Evolutionary conservation across 1,140 invertebrate species (phyloP).

Genomic region (Bathynomus jamesi): DNA sequence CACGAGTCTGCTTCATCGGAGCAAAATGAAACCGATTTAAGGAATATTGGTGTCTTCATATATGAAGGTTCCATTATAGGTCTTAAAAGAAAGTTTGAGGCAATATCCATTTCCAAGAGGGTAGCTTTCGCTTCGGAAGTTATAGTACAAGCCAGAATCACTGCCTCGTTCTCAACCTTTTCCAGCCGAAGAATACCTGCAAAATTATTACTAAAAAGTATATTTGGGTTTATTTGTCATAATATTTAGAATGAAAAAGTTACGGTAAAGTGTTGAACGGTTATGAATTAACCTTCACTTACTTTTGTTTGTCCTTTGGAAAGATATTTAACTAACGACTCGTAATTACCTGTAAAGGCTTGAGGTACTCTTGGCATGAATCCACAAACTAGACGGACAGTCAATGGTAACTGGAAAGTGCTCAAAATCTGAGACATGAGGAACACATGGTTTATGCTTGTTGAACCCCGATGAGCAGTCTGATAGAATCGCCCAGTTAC

Average conservation of each 20-base stretch:
- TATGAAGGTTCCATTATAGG: slow-evolving; percentile 32
- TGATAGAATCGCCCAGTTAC: slow-evolving; percentile 43
- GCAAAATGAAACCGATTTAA: slow-evolving; percentile 37
- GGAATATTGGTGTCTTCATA: slow-evolving; percentile 31
- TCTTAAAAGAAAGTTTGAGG: slow-evolving; percentile 41
- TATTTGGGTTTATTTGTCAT: too few relatives aligned
- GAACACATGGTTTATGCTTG: slow-evolving; percentile 41
- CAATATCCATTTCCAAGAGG: slow-evolving; percentile 43
- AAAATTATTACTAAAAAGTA: too few relatives aligned
- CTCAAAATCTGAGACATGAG: slow-evolving; percentile 41
- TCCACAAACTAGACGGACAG: slow-evolving; percentile 42
- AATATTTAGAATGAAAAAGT: too few relatives aligned
- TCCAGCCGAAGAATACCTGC: slow-evolving; percentile 42
- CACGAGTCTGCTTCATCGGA: slow-evolving; percentile 39
- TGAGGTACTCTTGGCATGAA: slow-evolving; percentile 40
- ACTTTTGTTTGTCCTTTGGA: too few relatives aligned
- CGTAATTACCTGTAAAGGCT: slow-evolving; percentile 38
- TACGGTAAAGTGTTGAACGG: too few relatives aligned
- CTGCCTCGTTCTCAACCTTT: slow-evolving; percentile 41
- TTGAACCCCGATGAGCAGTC: slow-evolving; percentile 39
- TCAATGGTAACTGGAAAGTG: slow-evolving; percentile 39
- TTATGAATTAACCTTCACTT: too few relatives aligned
- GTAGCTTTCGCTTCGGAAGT: slow-evolving; percentile 41
- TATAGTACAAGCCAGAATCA: slow-evolving; percentile 43
- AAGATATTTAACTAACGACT: too few relatives aligned